phyloP scores from a whole-genome alignment of 2,888 invertebrate genomes.

The Cataglyphis livida region DNA sequence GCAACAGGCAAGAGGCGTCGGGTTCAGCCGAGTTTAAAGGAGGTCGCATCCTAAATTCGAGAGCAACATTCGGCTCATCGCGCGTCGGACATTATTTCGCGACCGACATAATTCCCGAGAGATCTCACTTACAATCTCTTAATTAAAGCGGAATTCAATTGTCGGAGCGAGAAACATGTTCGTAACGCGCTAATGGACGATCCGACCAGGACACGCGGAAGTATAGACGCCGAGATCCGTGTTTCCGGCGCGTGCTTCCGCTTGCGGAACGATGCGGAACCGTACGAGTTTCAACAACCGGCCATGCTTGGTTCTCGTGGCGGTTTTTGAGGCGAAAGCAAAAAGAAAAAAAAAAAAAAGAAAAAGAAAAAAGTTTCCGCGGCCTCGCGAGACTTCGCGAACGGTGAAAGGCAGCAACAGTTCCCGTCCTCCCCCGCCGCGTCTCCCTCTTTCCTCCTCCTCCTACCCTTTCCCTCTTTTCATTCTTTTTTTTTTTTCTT shows the following conservation, averaged over 20 bases:
- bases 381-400: slow-evolving; percentile 60
- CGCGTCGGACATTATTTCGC: background rate
- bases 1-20: slow-evolving; percentile 42
- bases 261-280: slow-evolving; percentile 54
- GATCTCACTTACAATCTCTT: background rate
- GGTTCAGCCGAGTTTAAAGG: slow-evolving; percentile 44
- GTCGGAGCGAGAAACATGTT: background rate
- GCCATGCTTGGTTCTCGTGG: slow-evolving; percentile 13
- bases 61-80: background rate
- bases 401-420: slow-evolving; percentile 45
- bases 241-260: slow-evolving; percentile 31
- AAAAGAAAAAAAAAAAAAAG: slow-evolving; percentile 42
- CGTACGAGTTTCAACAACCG: background rate
- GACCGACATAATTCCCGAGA: background rate
- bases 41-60: slow-evolving; percentile 46
- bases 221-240: background rate
- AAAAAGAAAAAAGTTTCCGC: slow-evolving; percentile 63
- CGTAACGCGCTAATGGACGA: background rate
- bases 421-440: slow-evolving; percentile 45
- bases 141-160: slow-evolving; percentile 16
- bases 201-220: slow-evolving; percentile 13
- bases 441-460: background rate
- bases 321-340: slow-evolving; percentile 65
- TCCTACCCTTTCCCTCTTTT: background rate
- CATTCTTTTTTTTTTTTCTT: slow-evolving; percentile 31